Conservation (phyloP, 2,113 vertebrate genomes). For the Xenopus tropicalis region DNA sequence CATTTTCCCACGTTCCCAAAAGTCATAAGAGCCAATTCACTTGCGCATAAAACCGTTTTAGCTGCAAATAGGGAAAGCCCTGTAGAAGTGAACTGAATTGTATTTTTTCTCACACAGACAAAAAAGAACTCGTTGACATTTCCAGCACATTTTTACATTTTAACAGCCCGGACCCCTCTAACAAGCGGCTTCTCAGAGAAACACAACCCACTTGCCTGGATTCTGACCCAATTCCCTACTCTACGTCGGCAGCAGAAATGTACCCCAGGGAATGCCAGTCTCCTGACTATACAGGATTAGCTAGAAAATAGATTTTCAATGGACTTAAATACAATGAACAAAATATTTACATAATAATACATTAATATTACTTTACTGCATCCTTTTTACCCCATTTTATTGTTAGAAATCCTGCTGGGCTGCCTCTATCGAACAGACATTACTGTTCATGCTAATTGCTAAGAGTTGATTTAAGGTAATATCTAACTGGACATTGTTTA, state of each 20-base stretch:
- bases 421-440: not conserved
- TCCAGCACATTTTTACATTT: not conserved
- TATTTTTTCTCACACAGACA: not conserved
- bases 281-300: not conserved
- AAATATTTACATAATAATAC: constrained; percentile 15
- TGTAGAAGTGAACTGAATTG: not conserved
- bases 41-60: not conserved
- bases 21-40: too few relatives aligned
- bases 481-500: too few relatives aligned
- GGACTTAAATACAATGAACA: constrained; percentile 52
- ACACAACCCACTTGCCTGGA: not conserved
- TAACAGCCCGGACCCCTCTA: not conserved
- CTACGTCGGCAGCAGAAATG: not conserved
- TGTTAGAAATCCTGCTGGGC: not conserved
- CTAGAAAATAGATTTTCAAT: constrained; percentile 15
- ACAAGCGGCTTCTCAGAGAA: not conserved
- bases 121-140: not conserved
- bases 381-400: not conserved
- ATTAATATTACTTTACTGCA: too few relatives aligned
- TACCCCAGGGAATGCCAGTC: not conserved
- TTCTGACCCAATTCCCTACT: not conserved
- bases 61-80: not conserved
- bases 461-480: too few relatives aligned
- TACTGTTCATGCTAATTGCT: too few relatives aligned
- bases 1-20: too few relatives aligned